Evolutionary conservation across 2,888 invertebrate genomes (phyloP).

Genomic region (Pocota personata): DNA sequence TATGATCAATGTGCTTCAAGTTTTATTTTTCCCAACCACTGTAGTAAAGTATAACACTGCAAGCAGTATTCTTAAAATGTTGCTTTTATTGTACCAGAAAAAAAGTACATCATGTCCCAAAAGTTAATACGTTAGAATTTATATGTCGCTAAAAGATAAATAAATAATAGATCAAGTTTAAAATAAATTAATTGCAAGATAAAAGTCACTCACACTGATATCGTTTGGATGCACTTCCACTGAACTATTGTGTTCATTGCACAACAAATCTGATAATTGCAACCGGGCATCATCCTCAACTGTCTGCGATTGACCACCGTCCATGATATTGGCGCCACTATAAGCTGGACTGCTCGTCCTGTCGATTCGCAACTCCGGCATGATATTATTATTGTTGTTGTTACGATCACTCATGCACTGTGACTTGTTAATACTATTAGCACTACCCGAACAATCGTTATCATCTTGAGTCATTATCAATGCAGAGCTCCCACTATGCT

Average conservation of each 20-base stretch:
- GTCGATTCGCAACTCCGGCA: slow-evolving; percentile 33
- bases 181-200: not conserved
- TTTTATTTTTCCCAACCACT: too few relatives aligned
- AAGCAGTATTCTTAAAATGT: too few relatives aligned
- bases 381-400: slow-evolving; percentile 61
- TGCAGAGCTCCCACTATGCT: slow-evolving; percentile 5
- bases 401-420: slow-evolving; percentile 69
- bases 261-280: slow-evolving; percentile 74
- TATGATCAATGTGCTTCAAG: too few relatives aligned
- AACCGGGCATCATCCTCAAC: slow-evolving; percentile 65
- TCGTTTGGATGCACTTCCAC: slow-evolving; percentile 52
- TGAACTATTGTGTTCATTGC: slow-evolving; percentile 64
- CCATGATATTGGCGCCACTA: slow-evolving; percentile 65
- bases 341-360: slow-evolving; percentile 43
- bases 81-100: too few relatives aligned
- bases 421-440: slow-evolving; percentile 64
- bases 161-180: not conserved
- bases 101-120: too few relatives aligned
- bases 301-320: slow-evolving; percentile 50
- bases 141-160: too few relatives aligned
- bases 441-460: slow-evolving; percentile 56
- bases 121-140: too few relatives aligned
- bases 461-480: slow-evolving; percentile 59
- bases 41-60: too few relatives aligned
- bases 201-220: slow-evolving; percentile 66